Conservation (phyloP, 2,113 vertebrate genomes). For the Cyprinodon variegatus region DNA sequence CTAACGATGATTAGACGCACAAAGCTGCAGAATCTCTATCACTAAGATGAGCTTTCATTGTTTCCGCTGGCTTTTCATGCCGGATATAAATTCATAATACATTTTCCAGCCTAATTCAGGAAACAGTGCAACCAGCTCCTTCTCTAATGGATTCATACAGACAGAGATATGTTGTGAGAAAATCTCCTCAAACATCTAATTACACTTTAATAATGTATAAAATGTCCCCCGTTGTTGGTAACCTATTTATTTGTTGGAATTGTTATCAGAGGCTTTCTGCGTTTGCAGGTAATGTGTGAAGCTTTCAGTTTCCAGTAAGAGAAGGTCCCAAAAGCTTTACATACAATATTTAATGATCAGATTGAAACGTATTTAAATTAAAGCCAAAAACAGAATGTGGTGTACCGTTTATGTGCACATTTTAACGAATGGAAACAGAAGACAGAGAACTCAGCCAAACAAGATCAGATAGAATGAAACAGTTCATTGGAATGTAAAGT, state of each 20-base stretch:
- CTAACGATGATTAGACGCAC: conserved; percentile 36
- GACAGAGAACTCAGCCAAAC: no score
- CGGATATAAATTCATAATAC: background rate
- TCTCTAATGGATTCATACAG: background rate
- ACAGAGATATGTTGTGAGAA: background rate
- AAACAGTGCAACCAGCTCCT: background rate
- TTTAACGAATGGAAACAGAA: no score
- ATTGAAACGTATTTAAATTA: no score
- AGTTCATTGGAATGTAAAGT: no score
- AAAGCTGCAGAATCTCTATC: conserved; percentile 29
- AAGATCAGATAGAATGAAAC: no score
- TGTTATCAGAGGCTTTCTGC: background rate
- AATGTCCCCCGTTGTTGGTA: conserved; percentile 31
- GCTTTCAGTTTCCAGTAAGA: background rate
- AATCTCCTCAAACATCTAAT: conserved; percentile 23
- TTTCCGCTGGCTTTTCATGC: conserved; percentile 13
- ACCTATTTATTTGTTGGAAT: conserved; percentile 45
- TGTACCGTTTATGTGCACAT: no score
- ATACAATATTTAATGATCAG: no score
- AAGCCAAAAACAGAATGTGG: no score
- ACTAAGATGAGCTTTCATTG: conserved; percentile 20
- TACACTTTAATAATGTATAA: conserved; percentile 35
- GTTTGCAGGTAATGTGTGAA: background rate
- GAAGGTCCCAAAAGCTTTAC: background rate
- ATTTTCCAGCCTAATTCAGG: conserved; percentile 9